Base-by-base conservation (phyloP, 2,888 invertebrate species). In the Agrilus mali region DNA sequence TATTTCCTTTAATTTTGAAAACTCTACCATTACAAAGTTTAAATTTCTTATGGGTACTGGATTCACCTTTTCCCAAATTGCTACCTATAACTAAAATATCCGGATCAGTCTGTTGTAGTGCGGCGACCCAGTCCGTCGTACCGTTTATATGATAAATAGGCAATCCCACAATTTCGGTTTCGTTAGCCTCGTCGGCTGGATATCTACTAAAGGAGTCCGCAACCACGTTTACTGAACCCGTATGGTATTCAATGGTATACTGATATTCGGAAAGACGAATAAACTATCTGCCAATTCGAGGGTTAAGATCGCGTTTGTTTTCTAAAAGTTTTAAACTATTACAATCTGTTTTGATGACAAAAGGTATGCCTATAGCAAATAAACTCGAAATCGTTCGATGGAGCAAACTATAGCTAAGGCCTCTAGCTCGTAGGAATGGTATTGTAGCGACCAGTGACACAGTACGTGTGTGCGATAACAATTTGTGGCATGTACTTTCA, bases 151-250 rank as follows among this genome's bases (percentile, higher is more conserved):
- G 44, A 36, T 50, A 31, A 35, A 52, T 33, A 12, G 50, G 48
- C 14, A 49, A 32, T 8, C 49, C 47, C 2, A 43, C 37, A 3
- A 49, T n/a, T 3, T 35, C 38, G 3, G 38, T 41, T 16, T 55
- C 48, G 31, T 42, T 13, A 4, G 14, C 16, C 22, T 22, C 33
- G 32, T 53, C 47, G 1, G 50, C 48, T 2, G 54, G 49, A 43
- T 48, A 45, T 33, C 53, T 39, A 43, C 50, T 53, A 6, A 53
- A 41, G 6, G 42, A 22, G 40, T 55, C 51, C 7, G 47, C 53
- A 1, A 43, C 43, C n/a, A 17, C 10, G 42, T 48, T 52, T 12
- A 32, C 32, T 8, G 17, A 27, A 12, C 53, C 53, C n/a, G 43
- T 48, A 32, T 41, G 47, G 42, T 54, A 46, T 36, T 53, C 50